A percentile compares a stretch with the other conserved stretches of the same genome.
These are phyloP conservation scores for Ancistrus triradiatus DNA, from an alignment of 2,113 vertebrate genomes.

Conservation along the genomic window DNA sequence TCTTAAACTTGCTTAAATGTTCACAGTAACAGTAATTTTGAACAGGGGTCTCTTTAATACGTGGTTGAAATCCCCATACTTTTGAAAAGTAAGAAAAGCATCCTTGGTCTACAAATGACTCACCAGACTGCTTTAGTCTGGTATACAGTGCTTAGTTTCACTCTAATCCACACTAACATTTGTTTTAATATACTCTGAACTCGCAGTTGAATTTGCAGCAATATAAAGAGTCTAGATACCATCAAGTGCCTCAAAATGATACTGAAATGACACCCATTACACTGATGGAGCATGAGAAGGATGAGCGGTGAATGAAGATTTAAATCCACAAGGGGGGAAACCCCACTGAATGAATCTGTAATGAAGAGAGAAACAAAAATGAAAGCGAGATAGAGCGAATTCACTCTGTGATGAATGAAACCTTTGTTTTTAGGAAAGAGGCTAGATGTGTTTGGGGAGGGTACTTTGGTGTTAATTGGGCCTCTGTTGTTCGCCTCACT, in stretches of 20 bases:
- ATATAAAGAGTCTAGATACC: slow-evolving; percentile 20
- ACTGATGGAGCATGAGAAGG: slow-evolving; percentile 34
- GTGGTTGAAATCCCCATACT: too few relatives aligned
- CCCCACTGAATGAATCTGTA: slow-evolving; percentile 1
- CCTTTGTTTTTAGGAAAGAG: slow-evolving; percentile 24
- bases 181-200: slow-evolving; percentile 28
- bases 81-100: too few relatives aligned
- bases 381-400: background rate
- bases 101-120: too few relatives aligned
- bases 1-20: too few relatives aligned
- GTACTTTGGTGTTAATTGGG: slow-evolving; percentile 41
- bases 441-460: slow-evolving; percentile 10
- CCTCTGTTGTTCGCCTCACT: slow-evolving; percentile 33
- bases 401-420: slow-evolving; percentile 18
- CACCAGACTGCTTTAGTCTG: background rate
- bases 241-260: slow-evolving; percentile 30
- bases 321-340: slow-evolving; percentile 3
- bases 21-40: too few relatives aligned
- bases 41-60: too few relatives aligned
- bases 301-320: slow-evolving; percentile 24
- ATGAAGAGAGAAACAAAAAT: slow-evolving; percentile 8
- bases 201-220: too few relatives aligned
- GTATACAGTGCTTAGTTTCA: background rate
- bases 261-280: slow-evolving; percentile 30
- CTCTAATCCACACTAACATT: background rate